A percentile compares a stretch with the other conserved stretches of the same genome.
These are phyloP conservation scores for Pristionchus fissidentatus DNA, from an alignment of 2,888 invertebrate genomes.

Conservation along the genomic window DNA sequence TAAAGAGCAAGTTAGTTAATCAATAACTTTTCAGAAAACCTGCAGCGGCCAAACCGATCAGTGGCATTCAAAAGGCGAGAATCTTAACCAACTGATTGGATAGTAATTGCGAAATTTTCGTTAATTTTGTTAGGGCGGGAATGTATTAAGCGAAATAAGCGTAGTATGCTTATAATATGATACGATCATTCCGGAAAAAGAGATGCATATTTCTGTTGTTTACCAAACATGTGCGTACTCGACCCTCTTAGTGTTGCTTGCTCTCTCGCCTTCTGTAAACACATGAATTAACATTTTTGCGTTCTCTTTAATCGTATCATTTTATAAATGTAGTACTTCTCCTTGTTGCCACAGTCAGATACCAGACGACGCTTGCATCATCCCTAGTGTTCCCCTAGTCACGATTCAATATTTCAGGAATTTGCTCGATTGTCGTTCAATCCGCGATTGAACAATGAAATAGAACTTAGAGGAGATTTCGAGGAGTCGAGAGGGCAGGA, in stretches of 20 bases:
- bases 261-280: no score
- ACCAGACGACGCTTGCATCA: no score
- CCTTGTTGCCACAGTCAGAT: no score
- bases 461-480: slow-evolving; percentile 47
- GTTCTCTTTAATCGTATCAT: no score
- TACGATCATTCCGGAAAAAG: background rate
- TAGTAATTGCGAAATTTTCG: no score
- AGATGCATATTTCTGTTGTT: background rate
- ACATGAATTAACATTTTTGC: no score
- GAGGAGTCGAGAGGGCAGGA: background rate
- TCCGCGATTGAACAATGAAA: slow-evolving; percentile 56
- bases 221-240: background rate
- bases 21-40: background rate
- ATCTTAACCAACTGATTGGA: no score
- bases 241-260: no score
- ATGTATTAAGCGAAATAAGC: no score
- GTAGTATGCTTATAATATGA: background rate
- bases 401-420: slow-evolving; percentile 58
- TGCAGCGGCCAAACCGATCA: background rate
- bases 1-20: background rate
- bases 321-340: no score
- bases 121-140: no score
- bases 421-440: slow-evolving; percentile 73
- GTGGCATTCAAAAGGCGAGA: slow-evolving; percentile 30
- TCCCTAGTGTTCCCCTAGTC: no score